These are phyloP conservation scores for Eulacestoma nigropectus DNA, from an alignment of 2,113 vertebrate genomes.

Conservation along the genomic window DNA sequence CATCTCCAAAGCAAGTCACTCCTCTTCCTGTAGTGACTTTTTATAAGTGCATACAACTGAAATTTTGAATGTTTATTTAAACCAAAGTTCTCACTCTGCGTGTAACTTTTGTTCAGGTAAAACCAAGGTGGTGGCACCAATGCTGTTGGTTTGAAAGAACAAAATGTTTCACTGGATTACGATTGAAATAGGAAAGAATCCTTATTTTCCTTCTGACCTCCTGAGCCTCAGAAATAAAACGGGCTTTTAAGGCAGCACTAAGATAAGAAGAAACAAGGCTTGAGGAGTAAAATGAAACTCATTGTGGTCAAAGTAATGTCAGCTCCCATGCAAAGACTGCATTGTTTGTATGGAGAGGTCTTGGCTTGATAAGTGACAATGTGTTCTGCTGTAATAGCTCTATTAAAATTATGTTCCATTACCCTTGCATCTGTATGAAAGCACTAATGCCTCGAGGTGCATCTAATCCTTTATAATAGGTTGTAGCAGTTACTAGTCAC, in stretches of 20 bases:
- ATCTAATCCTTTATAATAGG: not conserved
- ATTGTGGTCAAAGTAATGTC: not conserved
- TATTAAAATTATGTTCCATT: not conserved
- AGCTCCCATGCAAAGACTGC: not conserved
- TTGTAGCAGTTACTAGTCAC: not conserved
- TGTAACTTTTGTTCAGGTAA: not conserved
- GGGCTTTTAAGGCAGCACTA: not conserved
- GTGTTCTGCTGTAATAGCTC: not conserved
- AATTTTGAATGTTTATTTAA: not conserved
- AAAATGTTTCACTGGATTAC: not conserved
- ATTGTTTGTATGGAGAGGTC: not conserved
- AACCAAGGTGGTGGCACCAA: not conserved
- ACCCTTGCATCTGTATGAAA: not conserved
- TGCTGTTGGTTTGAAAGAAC: not conserved
- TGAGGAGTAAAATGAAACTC: not conserved
- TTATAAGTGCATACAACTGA: not conserved
- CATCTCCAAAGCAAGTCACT: not conserved
- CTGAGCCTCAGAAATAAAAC: not conserved
- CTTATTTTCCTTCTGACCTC: not conserved
- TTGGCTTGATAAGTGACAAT: not conserved
- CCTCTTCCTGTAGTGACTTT: not conserved
- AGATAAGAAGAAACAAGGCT: not conserved
- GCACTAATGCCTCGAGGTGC: not conserved
- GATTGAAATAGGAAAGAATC: not conserved
- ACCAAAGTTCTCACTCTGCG: accelerated